Conservation (phyloP, 2,888 invertebrate genomes). For the Caenorhabditis sinica region DNA sequence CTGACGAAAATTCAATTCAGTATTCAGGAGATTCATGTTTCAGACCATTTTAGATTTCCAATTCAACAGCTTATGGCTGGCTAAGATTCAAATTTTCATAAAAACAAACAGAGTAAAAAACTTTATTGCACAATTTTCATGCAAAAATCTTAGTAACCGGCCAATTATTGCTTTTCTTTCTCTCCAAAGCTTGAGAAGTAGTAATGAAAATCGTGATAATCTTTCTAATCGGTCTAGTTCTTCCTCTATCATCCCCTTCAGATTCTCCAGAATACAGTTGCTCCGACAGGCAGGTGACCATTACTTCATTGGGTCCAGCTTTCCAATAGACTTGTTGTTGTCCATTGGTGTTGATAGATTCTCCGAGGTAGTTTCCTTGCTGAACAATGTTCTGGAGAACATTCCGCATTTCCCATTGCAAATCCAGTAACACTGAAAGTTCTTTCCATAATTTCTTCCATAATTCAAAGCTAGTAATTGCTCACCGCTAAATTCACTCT, state of each 20-base stretch:
- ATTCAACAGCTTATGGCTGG: too few species aligned
- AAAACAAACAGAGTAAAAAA: neutral
- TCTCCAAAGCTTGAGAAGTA: neutral
- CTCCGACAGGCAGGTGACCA: neutral
- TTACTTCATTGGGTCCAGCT: neutral
- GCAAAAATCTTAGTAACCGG: neutral
- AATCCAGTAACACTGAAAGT: slow-evolving; percentile 23
- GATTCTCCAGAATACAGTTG: neutral
- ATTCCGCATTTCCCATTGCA: slow-evolving; percentile 4
- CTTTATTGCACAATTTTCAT: neutral
- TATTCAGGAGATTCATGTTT: neutral
- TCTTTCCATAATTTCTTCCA: neutral
- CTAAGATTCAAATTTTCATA: neutral
- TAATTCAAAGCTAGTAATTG: neutral
- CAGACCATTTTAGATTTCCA: too few species aligned
- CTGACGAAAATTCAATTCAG: neutral
- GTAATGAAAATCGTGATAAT: slow-evolving; percentile 29
- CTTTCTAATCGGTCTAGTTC: neutral
- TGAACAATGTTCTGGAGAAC: neutral
- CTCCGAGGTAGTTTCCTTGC: slow-evolving; percentile 13
- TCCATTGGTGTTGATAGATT: slow-evolving; percentile 13
- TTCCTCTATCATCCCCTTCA: neutral
- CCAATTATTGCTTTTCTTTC: slow-evolving; percentile 15
- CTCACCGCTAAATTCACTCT: neutral
- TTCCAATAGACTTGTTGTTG: slow-evolving; percentile 25